These are phyloP conservation scores for Mus pahari DNA, from an alignment of 2,113 vertebrate genomes.

Conservation along the genomic window DNA sequence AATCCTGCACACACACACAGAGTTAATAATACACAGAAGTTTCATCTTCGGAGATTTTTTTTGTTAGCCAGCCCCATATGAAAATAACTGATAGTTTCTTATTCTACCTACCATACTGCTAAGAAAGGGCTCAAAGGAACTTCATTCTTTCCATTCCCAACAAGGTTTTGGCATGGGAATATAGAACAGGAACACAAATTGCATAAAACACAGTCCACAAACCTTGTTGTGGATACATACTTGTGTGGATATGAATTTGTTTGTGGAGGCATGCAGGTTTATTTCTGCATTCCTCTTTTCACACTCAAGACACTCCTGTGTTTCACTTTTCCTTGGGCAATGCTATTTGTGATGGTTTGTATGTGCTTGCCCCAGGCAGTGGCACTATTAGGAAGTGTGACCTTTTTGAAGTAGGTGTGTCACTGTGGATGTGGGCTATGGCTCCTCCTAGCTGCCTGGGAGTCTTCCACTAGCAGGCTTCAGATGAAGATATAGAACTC, in stretches of 20 bases:
- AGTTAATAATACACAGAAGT: background rate
- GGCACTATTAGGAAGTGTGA: no score
- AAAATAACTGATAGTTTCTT: conserved; percentile 32
- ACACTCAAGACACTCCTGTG: background rate
- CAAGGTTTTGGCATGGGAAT: background rate
- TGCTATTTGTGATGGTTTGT: no score
- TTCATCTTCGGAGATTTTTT: conserved; percentile 19
- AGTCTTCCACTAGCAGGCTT: no score
- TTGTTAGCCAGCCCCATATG: background rate
- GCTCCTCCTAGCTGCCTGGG: no score
- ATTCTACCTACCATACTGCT: background rate
- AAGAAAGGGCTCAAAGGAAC: background rate
- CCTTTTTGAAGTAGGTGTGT: no score
- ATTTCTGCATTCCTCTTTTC: background rate
- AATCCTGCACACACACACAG: background rate
- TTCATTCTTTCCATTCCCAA: background rate
- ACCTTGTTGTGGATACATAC: background rate
- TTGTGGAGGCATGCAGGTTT: background rate
- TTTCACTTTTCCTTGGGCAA: background rate
- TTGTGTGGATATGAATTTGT: background rate
- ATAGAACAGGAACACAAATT: background rate
- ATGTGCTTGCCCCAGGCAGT: no score
- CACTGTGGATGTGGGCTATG: no score
- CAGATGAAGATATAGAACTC: no score
- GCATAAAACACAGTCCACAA: background rate